Evolutionary conservation across 2,113 vertebrate species (phyloP).

Genomic region (Pelobates fuscus): DNA sequence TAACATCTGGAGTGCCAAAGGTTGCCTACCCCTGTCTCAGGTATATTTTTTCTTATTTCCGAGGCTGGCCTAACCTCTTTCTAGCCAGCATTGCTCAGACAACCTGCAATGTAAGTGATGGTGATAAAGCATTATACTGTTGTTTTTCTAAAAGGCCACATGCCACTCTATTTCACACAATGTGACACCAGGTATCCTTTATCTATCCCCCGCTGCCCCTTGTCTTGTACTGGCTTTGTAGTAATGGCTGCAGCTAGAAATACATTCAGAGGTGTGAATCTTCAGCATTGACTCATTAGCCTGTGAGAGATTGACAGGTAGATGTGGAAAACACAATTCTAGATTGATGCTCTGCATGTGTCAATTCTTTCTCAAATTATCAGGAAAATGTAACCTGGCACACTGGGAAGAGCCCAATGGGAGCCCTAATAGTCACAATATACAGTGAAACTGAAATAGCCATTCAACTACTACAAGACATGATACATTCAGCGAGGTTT

Average conservation of each 20-base stretch:
- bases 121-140: background rate
- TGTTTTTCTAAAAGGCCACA: conserved; percentile 18
- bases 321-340: background rate
- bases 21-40: too few species aligned
- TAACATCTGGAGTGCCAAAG: too few species aligned
- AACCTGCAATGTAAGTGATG: background rate
- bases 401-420: background rate
- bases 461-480: too few species aligned
- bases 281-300: conserved; percentile 21
- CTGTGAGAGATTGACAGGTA: conserved; percentile 9
- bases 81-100: background rate
- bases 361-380: conserved; percentile 13
- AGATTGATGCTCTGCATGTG: background rate
- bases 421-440: background rate
- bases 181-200: conserved; percentile 5
- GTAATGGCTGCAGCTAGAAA: conserved; percentile 10
- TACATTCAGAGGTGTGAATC: conserved; percentile 11
- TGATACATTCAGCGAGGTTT: too few species aligned
- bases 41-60: background rate
- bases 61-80: background rate
- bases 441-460: too few species aligned
- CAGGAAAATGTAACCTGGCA: background rate
- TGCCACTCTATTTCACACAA: conserved; percentile 10
- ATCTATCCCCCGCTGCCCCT: background rate
- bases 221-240: background rate